Evolutionary conservation across 2,113 vertebrate species (phyloP).

Genomic region (Gallinago undulata): DNA sequence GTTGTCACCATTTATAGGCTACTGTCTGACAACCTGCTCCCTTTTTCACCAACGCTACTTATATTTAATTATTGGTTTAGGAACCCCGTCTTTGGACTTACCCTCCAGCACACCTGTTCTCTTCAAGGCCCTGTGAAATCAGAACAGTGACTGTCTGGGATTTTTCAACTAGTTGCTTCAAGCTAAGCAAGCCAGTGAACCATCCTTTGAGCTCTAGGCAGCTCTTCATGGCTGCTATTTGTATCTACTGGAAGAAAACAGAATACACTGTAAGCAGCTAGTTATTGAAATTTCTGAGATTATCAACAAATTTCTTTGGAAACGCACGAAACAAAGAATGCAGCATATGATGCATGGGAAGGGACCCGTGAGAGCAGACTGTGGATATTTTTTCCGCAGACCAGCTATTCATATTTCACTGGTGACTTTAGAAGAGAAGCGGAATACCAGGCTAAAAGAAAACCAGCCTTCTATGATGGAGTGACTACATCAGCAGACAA

Average conservation of each 20-base stretch:
- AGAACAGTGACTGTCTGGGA: neutral
- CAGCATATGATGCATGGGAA: neutral
- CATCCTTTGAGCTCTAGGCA: neutral
- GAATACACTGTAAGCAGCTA: rapidly evolving
- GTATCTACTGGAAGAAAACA: neutral
- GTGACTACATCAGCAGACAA: too few species aligned
- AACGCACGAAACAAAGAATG: neutral
- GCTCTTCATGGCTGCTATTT: neutral
- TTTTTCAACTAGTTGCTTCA: neutral
- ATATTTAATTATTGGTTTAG: neutral
- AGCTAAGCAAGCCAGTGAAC: neutral
- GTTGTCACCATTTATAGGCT: neutral
- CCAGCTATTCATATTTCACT: neutral
- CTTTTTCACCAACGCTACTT: neutral
- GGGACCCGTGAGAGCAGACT: neutral
- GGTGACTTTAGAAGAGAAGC: neutral
- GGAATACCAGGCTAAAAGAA: neutral
- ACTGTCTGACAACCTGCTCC: neutral
- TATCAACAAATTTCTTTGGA: neutral
- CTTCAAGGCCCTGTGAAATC: neutral
- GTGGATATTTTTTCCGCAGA: neutral
- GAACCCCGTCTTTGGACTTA: neutral
- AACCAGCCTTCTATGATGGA: neutral
- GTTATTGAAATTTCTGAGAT: neutral
- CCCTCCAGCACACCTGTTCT: neutral